phyloP scores from a whole-genome alignment of 2,888 invertebrate genomes.

The Boloria selene region DNA sequence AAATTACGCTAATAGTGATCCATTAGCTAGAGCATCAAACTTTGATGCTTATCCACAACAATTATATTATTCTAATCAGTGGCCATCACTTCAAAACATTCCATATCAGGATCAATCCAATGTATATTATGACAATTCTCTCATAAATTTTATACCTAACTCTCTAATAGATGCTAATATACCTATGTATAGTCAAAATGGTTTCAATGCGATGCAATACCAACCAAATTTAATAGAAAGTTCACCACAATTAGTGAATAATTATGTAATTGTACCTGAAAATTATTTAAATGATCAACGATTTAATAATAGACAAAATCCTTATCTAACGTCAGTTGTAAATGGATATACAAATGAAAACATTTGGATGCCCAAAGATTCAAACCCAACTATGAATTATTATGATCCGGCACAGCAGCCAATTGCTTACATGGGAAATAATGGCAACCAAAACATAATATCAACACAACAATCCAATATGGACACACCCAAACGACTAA shows the following conservation, averaged over 20 bases:
- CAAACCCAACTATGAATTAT: background rate
- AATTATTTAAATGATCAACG: slow-evolving; percentile 44
- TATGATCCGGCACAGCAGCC: background rate
- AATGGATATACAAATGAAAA: background rate
- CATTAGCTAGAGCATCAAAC: slow-evolving; percentile 35
- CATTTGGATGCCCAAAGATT: background rate
- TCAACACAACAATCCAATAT: background rate
- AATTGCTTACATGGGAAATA: background rate
- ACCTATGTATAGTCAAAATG: slow-evolving; percentile 48
- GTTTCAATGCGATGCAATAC: slow-evolving; percentile 36
- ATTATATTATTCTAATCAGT: background rate
- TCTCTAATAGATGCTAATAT: slow-evolving; percentile 28
- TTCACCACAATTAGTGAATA: slow-evolving; percentile 51
- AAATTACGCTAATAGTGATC: slow-evolving; percentile 26
- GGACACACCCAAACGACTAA: background rate
- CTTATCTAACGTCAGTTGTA: background rate
- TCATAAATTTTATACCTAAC: slow-evolving; percentile 22
- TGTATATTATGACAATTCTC: slow-evolving; percentile 45
- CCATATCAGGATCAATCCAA: slow-evolving; percentile 41
- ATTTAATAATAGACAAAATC: slow-evolving; percentile 6
- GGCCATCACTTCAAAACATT: slow-evolving; percentile 39
- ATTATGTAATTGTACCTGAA: slow-evolving; percentile 53
- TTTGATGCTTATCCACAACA: slow-evolving; percentile 46
- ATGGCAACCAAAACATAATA: background rate
- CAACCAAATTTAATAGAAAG: background rate